Evolutionary conservation across 2,113 vertebrate species (phyloP).

Genomic region (Bos javanicus): DNA sequence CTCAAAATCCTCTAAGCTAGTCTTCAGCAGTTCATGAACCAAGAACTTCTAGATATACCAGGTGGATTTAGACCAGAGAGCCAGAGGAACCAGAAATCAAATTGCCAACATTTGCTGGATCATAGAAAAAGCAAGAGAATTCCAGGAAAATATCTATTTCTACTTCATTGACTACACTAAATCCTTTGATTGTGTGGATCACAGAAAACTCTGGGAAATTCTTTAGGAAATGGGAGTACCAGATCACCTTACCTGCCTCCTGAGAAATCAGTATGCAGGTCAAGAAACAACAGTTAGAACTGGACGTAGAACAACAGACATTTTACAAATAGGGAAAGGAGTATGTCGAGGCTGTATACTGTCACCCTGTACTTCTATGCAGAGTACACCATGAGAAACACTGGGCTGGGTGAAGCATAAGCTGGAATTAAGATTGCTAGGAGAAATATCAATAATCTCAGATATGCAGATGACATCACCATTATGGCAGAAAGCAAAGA

Average conservation of each 20-base stretch:
- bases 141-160: not conserved
- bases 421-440: not conserved
- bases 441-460: not conserved
- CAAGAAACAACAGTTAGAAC: not conserved
- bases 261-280: not conserved
- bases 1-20: not conserved
- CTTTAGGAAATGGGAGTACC: not conserved
- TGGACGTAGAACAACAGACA: rapidly evolving
- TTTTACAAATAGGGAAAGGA: not conserved
- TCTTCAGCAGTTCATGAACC: not conserved
- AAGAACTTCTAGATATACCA: not conserved
- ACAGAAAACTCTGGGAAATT: not conserved
- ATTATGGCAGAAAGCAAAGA: not conserved
- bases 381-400: not conserved
- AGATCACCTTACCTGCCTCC: not conserved
- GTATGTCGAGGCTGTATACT: not conserved
- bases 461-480: not conserved
- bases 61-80: not conserved
- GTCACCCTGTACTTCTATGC: not conserved
- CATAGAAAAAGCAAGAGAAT: not conserved
- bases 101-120: not conserved
- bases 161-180: not conserved
- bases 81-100: not conserved
- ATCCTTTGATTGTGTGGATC: not conserved
- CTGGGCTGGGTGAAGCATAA: not conserved